Evolutionary conservation across 2,797 vertebrate genomes (phyloP).

Genomic region (Platalea minor): DNA sequence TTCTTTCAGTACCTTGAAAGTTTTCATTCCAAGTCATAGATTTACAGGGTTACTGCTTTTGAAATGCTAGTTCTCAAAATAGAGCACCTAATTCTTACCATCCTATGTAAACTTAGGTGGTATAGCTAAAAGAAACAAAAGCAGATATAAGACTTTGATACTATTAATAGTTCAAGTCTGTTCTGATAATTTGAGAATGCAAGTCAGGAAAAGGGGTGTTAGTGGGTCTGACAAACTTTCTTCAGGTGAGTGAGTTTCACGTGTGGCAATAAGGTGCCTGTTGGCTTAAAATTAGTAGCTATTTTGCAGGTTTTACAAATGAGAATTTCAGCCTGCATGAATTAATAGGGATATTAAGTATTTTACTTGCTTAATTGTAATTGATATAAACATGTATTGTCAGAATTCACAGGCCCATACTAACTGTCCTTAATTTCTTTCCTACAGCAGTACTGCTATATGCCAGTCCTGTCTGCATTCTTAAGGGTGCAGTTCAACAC

Average conservation of each 20-base stretch:
- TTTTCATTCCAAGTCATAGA: slow-evolving; percentile 69
- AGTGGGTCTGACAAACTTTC: slow-evolving; percentile 76
- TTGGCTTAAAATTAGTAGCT: slow-evolving; percentile 72
- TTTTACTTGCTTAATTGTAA: slow-evolving; percentile 87
- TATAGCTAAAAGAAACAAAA: slow-evolving; percentile 70
- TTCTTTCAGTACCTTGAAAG: slow-evolving; percentile 76
- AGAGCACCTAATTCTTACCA: slow-evolving; percentile 74
- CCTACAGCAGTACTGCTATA: slow-evolving; percentile 99
- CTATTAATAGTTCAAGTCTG: slow-evolving; percentile 76
- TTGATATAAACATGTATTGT: slow-evolving; percentile 92
- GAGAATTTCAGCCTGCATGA: slow-evolving; percentile 83
- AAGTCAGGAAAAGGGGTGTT: slow-evolving; percentile 73
- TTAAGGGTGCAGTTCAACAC: slow-evolving; percentile 99
- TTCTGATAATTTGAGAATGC: slow-evolving; percentile 75
- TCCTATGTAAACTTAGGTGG: slow-evolving; percentile 63
- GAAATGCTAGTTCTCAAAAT: slow-evolving; percentile 69
- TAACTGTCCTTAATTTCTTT: slow-evolving; percentile 99
- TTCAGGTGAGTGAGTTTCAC: slow-evolving; percentile 77
- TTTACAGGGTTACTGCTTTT: slow-evolving; percentile 72
- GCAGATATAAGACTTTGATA: slow-evolving; percentile 69
- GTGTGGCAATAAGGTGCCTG: slow-evolving; percentile 72
- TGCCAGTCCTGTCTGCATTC: slow-evolving; percentile 99
- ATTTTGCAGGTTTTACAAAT: slow-evolving; percentile 78
- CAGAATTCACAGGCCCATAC: slow-evolving; percentile 99
- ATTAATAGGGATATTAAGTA: slow-evolving; percentile 79